These are phyloP conservation scores for Ciconia stormi DNA, from an alignment of 2,113 vertebrate genomes.

Conservation along the genomic window DNA sequence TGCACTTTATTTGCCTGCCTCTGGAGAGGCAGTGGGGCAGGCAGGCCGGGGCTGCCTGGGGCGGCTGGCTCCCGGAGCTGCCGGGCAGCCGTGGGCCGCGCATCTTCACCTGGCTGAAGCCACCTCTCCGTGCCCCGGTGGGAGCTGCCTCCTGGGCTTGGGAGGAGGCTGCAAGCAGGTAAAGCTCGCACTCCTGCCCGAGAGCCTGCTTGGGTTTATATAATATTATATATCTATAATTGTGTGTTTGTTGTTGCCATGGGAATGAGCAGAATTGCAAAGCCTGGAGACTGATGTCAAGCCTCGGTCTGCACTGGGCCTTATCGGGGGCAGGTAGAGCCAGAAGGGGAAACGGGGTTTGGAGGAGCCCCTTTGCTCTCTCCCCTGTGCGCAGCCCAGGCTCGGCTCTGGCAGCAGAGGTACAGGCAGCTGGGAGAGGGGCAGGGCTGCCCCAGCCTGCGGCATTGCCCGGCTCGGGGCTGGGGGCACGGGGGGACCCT, in stretches of 20 bases:
- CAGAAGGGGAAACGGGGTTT: background rate
- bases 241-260: slow-evolving; percentile 63
- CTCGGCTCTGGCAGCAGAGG: background rate
- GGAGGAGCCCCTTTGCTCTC: background rate
- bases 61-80: accelerated
- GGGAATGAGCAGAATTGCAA: slow-evolving; percentile 43
- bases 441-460: background rate
- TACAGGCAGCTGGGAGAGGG: background rate
- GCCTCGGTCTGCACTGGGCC: background rate
- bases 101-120: accelerated
- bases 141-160: background rate
- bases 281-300: slow-evolving; percentile 40
- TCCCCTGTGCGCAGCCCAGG: background rate
- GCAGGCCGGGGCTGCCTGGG: background rate
- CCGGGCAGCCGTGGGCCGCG: accelerated
- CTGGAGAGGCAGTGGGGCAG: background rate
- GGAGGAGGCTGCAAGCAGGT: background rate
- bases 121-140: accelerated
- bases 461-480: accelerated
- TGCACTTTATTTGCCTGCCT: background rate
- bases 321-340: background rate
- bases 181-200: background rate
- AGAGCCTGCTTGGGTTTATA: slow-evolving; percentile 19
- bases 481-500: background rate
- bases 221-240: slow-evolving; percentile 56